Evolutionary conservation across 30 jellyfish, hydroid and myxozoan species (phyloP).

Genomic region (Hydra vulgaris): DNA sequence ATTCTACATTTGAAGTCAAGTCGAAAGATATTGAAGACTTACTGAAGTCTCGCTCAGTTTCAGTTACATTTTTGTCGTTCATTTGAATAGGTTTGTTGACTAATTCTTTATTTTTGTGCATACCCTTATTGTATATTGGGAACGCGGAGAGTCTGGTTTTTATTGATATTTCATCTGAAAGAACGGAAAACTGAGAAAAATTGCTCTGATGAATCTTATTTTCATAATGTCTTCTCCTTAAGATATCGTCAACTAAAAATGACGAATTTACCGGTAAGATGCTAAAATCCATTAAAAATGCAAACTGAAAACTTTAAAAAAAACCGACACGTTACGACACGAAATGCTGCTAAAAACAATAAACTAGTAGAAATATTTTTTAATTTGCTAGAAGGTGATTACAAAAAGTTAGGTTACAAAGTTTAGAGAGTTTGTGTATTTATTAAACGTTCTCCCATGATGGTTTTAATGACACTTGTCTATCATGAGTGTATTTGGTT

Average conservation of each 20-base stretch:
- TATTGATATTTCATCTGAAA: neutral
- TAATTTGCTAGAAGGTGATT: neutral
- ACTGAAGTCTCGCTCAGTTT: slow-evolving; percentile 12
- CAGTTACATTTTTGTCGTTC: slow-evolving; percentile 10
- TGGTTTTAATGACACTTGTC: neutral
- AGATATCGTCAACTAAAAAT: slow-evolving; percentile 75
- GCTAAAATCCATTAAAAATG: neutral
- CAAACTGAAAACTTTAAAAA: neutral
- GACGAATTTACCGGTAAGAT: neutral
- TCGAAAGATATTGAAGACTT: slow-evolving; percentile 30
- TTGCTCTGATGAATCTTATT: neutral
- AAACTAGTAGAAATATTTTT: neutral
- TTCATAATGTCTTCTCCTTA: slow-evolving; percentile 36
- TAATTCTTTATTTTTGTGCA: neutral
- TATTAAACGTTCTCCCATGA: neutral
- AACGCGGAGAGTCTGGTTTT: neutral
- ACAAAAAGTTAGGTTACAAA: too few relatives aligned
- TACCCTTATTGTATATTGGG: neutral
- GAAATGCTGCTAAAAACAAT: neutral
- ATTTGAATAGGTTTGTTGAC: slow-evolving; percentile 22
- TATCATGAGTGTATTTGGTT: neutral
- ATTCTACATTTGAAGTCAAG: slow-evolving; percentile 11
- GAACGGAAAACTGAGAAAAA: neutral
- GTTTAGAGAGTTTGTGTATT: neutral
- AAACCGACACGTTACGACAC: too few relatives aligned